A percentile compares a stretch with the other conserved stretches of the same genome.
Evolutionary conservation across 2,888 invertebrate genomes (phyloP).

Genomic region (Apodemia hepburni): DNA sequence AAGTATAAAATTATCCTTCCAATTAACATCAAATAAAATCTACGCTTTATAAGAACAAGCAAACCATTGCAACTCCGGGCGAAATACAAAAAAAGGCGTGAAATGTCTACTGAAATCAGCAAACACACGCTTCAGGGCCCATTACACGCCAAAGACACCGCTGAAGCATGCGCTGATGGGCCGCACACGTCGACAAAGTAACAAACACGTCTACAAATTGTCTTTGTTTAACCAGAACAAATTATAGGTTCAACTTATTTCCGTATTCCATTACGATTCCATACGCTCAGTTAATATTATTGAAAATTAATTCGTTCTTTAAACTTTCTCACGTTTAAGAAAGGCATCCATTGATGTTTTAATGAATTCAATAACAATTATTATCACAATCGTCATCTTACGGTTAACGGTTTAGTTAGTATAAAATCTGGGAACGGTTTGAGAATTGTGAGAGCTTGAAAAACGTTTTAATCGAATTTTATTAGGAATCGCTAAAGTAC

Average conservation of each 20-base stretch:
- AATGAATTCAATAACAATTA: conserved; percentile 9
- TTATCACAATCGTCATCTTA: background rate
- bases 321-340: conserved; percentile 12
- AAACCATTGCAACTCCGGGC: conserved; percentile 44
- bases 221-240: conserved; percentile 25
- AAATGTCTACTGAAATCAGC: conserved; percentile 66
- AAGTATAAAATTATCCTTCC: background rate
- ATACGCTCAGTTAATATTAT: conserved; percentile 16
- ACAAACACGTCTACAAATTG: conserved; percentile 23
- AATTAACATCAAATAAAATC: conserved; percentile 15
- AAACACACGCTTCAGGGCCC: conserved; percentile 62
- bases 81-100: conserved; percentile 64
- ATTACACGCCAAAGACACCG: conserved; percentile 66
- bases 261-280: conserved; percentile 21
- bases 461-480: too few relatives aligned
- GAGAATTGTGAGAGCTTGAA: background rate
- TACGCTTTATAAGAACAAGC: conserved; percentile 55
- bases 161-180: conserved; percentile 62
- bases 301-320: conserved; percentile 11
- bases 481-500: too few relatives aligned
- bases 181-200: conserved; percentile 60
- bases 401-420: background rate
- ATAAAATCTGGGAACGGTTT: background rate
- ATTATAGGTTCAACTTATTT: conserved; percentile 23
- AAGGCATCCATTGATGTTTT: conserved; percentile 7